Base-by-base conservation (phyloP, 2,797 vertebrate genomes). In the Erpetoichthys calabaricus region DNA sequence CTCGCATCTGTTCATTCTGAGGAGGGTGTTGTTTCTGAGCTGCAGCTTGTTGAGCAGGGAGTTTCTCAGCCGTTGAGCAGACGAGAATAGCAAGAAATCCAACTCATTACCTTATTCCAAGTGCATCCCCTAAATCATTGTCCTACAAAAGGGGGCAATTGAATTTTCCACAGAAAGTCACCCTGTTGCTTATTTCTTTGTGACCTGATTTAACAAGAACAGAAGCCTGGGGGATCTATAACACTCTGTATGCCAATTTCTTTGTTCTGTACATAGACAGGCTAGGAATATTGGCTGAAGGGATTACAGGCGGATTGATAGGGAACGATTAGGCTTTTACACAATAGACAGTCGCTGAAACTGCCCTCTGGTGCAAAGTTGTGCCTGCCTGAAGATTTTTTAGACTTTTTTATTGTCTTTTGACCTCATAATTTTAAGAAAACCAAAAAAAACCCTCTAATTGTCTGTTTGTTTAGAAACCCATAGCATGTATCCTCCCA, bases 221-320 rank as follows among this genome's bases (percentile, higher is more conserved):
- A 82, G 78, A 67, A 64, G 65, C 64, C 53, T 69, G 66, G 68
- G 25, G 69, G 72, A 78, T 82, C 79, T 76, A 75, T 80, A 80
- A 70, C 64, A 64, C 70, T 72, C 74, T 70, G 60, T 67, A 68
- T 70, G 73, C 68, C 69, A 68, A 68, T 67, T 59, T 57, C 73
- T 80, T 83, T 81, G 78, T 83, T 81, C 75, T 55, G 45, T 64
- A 62, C 68, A 65, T 59, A 70, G 74, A 70, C 71, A 63, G 60
- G 61, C 63, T 63, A 65, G 56, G 62, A 65, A 73, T 78, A 81
- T 83, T 65, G 69, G 78, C 66, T 68, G 62, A 64, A 67, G 67
- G 78, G 76, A 82, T 82, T 82, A 78, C 71, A 65, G 69, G 67
- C 62, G 63, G 69, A 75, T 79, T 63, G 70, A 75, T 70, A 51